These are phyloP conservation scores for Bombus affinis DNA, from an alignment of 1,140 invertebrate species.

Conservation along the genomic window DNA sequence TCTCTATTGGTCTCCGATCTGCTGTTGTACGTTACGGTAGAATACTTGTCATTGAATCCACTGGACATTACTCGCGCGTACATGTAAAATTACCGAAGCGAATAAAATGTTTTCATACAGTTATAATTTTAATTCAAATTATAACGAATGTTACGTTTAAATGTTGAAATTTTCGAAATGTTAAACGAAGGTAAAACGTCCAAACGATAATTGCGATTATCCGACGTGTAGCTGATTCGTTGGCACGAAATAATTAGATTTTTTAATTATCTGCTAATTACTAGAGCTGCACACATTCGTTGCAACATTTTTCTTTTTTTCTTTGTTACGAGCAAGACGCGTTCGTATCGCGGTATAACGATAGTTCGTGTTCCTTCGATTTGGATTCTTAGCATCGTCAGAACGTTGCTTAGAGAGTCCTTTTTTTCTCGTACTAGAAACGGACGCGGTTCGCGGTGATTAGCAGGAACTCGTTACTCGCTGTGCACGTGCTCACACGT, in stretches of 20 bases:
- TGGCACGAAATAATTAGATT: background rate
- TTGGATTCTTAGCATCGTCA: background rate
- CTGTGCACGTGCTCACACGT: slow-evolving; percentile 8
- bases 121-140: background rate
- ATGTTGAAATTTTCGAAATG: background rate
- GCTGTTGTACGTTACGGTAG: background rate
- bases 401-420: slow-evolving; percentile 11
- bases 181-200: background rate
- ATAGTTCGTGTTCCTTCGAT: slow-evolving; percentile 10
- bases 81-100: background rate
- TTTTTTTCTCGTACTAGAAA: slow-evolving; percentile 19
- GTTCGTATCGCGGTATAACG: background rate
- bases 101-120: background rate
- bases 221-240: background rate
- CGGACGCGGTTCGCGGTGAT: slow-evolving; percentile 22
- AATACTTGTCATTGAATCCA: background rate
- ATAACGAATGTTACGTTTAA: background rate
- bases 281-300: slow-evolving; percentile 11
- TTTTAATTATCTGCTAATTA: background rate
- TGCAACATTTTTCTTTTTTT: slow-evolving; percentile 14
- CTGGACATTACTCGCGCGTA: background rate
- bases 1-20: slow-evolving; percentile 40
- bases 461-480: slow-evolving; percentile 31
- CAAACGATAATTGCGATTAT: background rate
- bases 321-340: background rate